Percentiles rank a stretch among this genome's conserved stretches.
Conservation (phyloP, 2,888 invertebrate genomes). For the Drosophila lacicola region DNA sequence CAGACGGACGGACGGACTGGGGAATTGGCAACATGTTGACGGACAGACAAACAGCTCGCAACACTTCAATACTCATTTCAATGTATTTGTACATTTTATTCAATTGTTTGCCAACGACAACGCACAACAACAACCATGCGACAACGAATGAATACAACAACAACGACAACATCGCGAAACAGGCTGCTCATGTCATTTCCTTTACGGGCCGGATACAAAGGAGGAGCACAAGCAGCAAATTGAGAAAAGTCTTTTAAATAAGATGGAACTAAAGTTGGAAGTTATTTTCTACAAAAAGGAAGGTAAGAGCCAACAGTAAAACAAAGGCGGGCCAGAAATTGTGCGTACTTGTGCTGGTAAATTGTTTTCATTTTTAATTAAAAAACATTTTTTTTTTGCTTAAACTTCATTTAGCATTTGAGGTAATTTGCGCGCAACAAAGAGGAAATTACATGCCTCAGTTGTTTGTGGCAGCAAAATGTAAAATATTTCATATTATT, state of each 20-base stretch:
- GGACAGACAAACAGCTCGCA: slow-evolving; percentile 43
- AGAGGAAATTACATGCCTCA: slow-evolving; percentile 54
- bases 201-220: slow-evolving; percentile 95
- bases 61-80: slow-evolving; percentile 77
- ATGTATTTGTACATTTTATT: slow-evolving; percentile 72
- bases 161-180: slow-evolving; percentile 31
- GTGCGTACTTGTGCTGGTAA: slow-evolving; percentile 51
- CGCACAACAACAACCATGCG: slow-evolving; percentile 21
- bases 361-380: slow-evolving; percentile 73
- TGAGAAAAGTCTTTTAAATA: slow-evolving; percentile 94
- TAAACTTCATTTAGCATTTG: slow-evolving; percentile 51
- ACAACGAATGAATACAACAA: slow-evolving; percentile 31
- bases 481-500: not conserved
- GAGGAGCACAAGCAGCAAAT: slow-evolving; percentile 95
- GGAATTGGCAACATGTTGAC: slow-evolving; percentile 3
- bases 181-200: slow-evolving; percentile 96
- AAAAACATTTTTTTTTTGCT: slow-evolving; percentile 38
- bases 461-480: slow-evolving; percentile 14
- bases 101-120: slow-evolving; percentile 65
- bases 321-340: slow-evolving; percentile 18
- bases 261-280: slow-evolving; percentile 96
- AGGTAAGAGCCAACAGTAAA: slow-evolving; percentile 87
- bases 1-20: slow-evolving; percentile 3
- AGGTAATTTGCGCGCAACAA: slow-evolving; percentile 48
- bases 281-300: slow-evolving; percentile 97